Percentiles rank a stretch among this genome's conserved stretches.
These are phyloP conservation scores for Drosophila paulistorum DNA, from an alignment of 1,140 invertebrate genomes.

Conservation along the genomic window DNA sequence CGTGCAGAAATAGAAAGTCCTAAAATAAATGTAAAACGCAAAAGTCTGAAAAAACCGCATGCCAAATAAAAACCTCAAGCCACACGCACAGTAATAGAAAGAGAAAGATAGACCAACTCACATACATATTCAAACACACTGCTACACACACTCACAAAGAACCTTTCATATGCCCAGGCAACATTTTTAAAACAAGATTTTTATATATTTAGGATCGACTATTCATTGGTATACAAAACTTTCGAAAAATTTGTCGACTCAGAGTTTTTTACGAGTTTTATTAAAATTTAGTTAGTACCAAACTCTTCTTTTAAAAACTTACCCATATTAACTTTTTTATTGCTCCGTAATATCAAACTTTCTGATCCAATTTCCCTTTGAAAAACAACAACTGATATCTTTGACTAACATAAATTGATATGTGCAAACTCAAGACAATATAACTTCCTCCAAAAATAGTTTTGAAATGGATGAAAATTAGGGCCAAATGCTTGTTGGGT, in stretches of 20 bases:
- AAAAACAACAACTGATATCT: too few relatives aligned
- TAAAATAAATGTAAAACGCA: slow-evolving; percentile 31
- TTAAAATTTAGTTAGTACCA: too few relatives aligned
- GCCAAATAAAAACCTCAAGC: slow-evolving; percentile 49
- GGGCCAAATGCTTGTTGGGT: slow-evolving; percentile 2
- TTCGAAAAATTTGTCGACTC: too few relatives aligned
- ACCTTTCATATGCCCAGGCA: not conserved
- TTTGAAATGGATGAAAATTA: not conserved
- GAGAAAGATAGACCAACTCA: slow-evolving; percentile 4
- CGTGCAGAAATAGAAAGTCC: slow-evolving; percentile 36
- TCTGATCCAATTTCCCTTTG: too few relatives aligned
- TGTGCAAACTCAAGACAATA: too few relatives aligned
- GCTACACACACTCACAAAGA: slow-evolving; percentile 35
- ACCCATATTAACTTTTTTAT: too few relatives aligned
- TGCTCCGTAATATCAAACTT: too few relatives aligned
- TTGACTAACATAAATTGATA: too few relatives aligned
- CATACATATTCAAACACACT: slow-evolving; percentile 20
- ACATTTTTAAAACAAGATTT: not conserved
- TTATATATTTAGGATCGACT: not conserved
- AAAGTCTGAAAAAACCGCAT: slow-evolving; percentile 54
- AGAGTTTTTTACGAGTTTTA: too few relatives aligned
- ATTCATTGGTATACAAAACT: not conserved
- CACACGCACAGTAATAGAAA: slow-evolving; percentile 21
- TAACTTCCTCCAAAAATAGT: not conserved
- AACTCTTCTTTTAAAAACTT: too few relatives aligned